Evolutionary conservation across 2,797 vertebrate genomes (phyloP), one percentile per base, ranked within the genome.

Genomic region (Syngnathus rostellatus): DNA sequence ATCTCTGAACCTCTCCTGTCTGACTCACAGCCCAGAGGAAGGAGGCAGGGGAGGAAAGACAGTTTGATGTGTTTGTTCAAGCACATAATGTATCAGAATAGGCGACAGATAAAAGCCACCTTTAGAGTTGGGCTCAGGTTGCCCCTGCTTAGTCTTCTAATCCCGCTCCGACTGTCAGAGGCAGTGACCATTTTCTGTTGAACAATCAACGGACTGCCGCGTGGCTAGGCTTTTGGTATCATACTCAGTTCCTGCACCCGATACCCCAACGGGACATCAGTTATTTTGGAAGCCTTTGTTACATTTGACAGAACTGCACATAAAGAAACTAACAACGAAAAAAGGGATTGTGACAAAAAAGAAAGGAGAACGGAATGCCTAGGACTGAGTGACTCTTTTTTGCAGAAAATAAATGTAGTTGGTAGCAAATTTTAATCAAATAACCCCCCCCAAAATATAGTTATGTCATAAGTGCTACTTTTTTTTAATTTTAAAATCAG

Each of bases 341-440:
- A 25, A 38, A 57, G 31, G 31, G 55, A 58, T 58, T 17, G 25
- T 12, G 14, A 16, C 5, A 14, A 51, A n/a, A 51, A 21, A 72
- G 90, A 39, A 38, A 62, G n/a, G 19, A 7, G 86, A 86, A 90
- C 88, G 74, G 89, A 90, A 91, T 90, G 89, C 88, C 92, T 89
- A 31, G 31, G 31, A 31, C 2, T 31, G 31, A 31, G 83, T 90
- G 86, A 70, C 72, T 88, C 89, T 89, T 82, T 31, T 85, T 89
- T 90, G 87, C 81, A 80, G 93, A 91, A 94, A 93, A 93, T 92
- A 94, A 94, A 94, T 93, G 88, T 77, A 78, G 82, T 76, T 70
- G 64, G 76, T 73, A 72, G 82, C 61, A 45, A 7, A 25, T 46
- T 11, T 31, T 16, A 25, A 63, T 17, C 11, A 46, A 31, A 6